phyloP scores from a whole-genome alignment of 2,888 invertebrate genomes.

The Omphaloscelis lunosa region DNA sequence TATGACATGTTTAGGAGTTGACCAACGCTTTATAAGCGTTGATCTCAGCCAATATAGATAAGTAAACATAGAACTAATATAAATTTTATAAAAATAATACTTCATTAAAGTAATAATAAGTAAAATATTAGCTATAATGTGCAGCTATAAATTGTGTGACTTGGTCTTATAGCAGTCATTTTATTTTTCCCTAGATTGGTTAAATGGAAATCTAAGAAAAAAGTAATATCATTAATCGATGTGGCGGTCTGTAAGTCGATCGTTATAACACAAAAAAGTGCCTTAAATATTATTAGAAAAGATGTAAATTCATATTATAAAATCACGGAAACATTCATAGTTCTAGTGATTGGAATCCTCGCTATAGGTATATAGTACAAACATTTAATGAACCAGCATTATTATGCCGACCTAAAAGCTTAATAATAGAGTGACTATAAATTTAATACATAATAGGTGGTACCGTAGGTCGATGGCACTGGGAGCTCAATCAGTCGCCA shows the following conservation, averaged over 20 bases:
- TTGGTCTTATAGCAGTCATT: background rate
- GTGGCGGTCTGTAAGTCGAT: slow-evolving; percentile 33
- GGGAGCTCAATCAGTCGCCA: slow-evolving; percentile 79
- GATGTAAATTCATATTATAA: slow-evolving; percentile 55
- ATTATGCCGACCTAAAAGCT: slow-evolving; percentile 59
- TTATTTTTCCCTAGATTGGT: slow-evolving; percentile 13
- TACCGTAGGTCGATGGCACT: slow-evolving; percentile 57
- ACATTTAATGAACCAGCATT: slow-evolving; percentile 58
- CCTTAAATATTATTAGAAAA: slow-evolving; percentile 56
- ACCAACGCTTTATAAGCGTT: slow-evolving; percentile 45
- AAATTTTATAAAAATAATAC: slow-evolving; percentile 62
- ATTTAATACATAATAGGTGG: slow-evolving; percentile 59
- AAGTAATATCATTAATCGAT: slow-evolving; percentile 36
- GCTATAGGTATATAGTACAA: slow-evolving; percentile 58
- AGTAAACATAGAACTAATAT: slow-evolving; percentile 50
- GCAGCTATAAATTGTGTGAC: slow-evolving; percentile 28
- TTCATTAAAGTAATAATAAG: slow-evolving; percentile 41
- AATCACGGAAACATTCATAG: slow-evolving; percentile 64
- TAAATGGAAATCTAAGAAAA: slow-evolving; percentile 46
- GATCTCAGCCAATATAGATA: slow-evolving; percentile 31
- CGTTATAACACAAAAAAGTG: slow-evolving; percentile 56
- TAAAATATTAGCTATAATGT: slow-evolving; percentile 44
- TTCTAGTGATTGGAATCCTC: slow-evolving; percentile 66
- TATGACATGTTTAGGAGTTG: slow-evolving; percentile 29
- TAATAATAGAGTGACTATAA: slow-evolving; percentile 61